These are phyloP conservation scores for Apeira syringaria DNA, from an alignment of 2,888 invertebrate species.

Conservation along the genomic window DNA sequence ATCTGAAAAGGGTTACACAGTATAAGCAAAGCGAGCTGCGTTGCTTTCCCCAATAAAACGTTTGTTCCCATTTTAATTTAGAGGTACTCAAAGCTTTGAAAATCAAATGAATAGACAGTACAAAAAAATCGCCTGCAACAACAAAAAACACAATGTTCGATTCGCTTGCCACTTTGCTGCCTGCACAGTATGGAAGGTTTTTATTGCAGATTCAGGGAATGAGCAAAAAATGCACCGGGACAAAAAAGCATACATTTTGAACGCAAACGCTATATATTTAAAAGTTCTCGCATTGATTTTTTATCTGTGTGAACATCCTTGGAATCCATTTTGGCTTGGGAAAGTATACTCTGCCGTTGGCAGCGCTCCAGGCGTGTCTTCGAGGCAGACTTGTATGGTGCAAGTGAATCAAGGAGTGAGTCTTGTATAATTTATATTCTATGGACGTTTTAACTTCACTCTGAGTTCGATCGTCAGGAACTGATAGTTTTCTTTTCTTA, in stretches of 20 bases:
- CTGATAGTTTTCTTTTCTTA: background rate
- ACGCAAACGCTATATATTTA: conserved; percentile 37
- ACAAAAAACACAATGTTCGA: conserved; percentile 4
- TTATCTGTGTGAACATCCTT: conserved; percentile 39
- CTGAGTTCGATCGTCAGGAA: background rate
- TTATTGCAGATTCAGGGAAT: conserved; percentile 5
- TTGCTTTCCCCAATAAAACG: too few species aligned
- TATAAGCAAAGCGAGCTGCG: too few species aligned
- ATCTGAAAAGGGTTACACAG: too few species aligned
- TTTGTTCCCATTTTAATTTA: conserved; percentile 1
- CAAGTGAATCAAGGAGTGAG: conserved; percentile 37
- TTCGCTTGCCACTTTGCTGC: conserved; percentile 12
- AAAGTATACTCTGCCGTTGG: conserved; percentile 53
- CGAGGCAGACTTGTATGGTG: conserved; percentile 38
- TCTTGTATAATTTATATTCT: conserved; percentile 12
- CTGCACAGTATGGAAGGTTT: conserved; percentile 3
- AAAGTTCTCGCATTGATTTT: conserved; percentile 43
- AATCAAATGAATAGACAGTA: background rate
- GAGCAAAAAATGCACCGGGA: conserved; percentile 11
- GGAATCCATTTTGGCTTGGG: conserved; percentile 59
- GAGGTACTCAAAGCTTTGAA: conserved; percentile 3
- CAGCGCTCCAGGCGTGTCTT: conserved; percentile 50
- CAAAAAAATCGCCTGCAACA: background rate
- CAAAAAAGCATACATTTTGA: conserved; percentile 27
- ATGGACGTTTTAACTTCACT: conserved; percentile 9